These are phyloP conservation scores for Casuarius casuarius DNA, from an alignment of 2,113 vertebrate genomes.

Conservation along the genomic window DNA sequence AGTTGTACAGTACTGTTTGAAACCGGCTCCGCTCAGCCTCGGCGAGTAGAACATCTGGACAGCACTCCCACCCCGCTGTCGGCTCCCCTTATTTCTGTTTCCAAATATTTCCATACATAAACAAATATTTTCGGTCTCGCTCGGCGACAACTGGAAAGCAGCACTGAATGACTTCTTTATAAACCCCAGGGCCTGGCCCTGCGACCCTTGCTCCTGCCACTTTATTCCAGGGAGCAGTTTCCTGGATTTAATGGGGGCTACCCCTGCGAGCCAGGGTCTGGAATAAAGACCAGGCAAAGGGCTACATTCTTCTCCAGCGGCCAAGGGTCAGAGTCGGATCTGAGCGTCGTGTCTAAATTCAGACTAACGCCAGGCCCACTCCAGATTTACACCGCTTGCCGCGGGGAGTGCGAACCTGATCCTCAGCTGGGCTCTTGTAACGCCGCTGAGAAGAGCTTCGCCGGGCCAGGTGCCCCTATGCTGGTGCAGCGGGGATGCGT, in stretches of 20 bases:
- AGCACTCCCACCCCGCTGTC: constrained; percentile 15
- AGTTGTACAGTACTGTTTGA: background rate
- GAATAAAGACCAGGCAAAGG: constrained; percentile 49
- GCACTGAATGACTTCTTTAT: constrained; percentile 65
- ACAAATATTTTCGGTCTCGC: constrained; percentile 44
- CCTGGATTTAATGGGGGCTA: constrained; percentile 67
- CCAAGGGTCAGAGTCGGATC: background rate
- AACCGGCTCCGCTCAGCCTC: background rate
- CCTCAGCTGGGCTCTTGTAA: background rate
- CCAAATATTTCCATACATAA: constrained; percentile 44
- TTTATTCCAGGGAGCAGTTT: constrained; percentile 66
- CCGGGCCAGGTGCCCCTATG: background rate
- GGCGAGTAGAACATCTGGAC: constrained; percentile 52
- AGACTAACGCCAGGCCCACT: background rate
- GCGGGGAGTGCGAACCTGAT: background rate
- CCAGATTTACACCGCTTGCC: background rate
- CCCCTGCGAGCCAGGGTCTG: constrained; percentile 26
- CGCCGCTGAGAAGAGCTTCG: background rate
- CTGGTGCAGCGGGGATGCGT: accelerated
- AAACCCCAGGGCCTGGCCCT: constrained; percentile 49
- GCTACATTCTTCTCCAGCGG: constrained; percentile 22
- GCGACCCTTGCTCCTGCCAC: constrained; percentile 61
- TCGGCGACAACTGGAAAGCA: constrained; percentile 33
- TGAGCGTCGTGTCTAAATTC: background rate
- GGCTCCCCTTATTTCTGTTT: background rate